A percentile compares a stretch with the other conserved stretches of the same genome.
Evolutionary conservation across 2,888 invertebrate species (phyloP).

Genomic region (Coleophora deauratella): DNA sequence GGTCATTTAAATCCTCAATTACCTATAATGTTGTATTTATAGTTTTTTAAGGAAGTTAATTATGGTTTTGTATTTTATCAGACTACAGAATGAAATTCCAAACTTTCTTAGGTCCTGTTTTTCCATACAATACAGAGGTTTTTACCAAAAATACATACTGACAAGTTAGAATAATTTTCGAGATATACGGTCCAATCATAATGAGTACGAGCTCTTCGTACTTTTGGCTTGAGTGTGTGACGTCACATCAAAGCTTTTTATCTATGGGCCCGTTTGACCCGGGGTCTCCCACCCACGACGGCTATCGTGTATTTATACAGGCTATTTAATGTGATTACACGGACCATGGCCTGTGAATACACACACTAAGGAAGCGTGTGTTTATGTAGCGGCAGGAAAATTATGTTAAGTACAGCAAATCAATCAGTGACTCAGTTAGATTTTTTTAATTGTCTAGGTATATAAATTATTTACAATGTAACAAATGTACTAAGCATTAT

Average conservation of each 20-base stretch:
- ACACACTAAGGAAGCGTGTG: neutral
- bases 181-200: neutral
- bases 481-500: too few relatives aligned
- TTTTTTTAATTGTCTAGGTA: too few relatives aligned
- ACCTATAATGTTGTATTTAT: too few relatives aligned
- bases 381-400: constrained; percentile 16
- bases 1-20: too few relatives aligned
- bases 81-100: too few relatives aligned
- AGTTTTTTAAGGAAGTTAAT: too few relatives aligned
- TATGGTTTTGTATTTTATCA: too few relatives aligned
- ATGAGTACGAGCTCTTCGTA: constrained; percentile 5
- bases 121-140: too few relatives aligned
- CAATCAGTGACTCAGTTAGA: too few relatives aligned
- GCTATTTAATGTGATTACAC: constrained; percentile 22
- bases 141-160: constrained; percentile 9
- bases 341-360: neutral
- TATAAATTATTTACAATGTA: too few relatives aligned
- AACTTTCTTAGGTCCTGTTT: too few relatives aligned
- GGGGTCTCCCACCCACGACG: constrained; percentile 62
- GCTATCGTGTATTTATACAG: constrained; percentile 18
- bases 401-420: too few relatives aligned
- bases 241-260: constrained; percentile 50
- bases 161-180: neutral
- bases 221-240: constrained; percentile 21
- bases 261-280: constrained; percentile 63